Percentiles rank a stretch among this genome's conserved stretches.
These are phyloP conservation scores for Himalopsyche tibetana DNA, from an alignment of 2,888 invertebrate species.

Conservation along the genomic window DNA sequence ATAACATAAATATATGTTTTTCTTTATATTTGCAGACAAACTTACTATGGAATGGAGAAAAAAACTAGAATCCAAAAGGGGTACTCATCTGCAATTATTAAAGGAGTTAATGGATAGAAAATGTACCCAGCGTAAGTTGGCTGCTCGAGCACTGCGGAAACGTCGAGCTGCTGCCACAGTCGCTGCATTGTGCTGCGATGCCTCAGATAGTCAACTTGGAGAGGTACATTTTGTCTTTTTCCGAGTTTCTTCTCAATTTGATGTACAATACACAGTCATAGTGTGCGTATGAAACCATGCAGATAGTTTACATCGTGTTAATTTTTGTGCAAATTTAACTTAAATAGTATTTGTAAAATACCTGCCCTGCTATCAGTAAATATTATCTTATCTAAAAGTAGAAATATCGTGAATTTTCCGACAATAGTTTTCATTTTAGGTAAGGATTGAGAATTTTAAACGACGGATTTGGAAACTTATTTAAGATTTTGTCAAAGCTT, in stretches of 20 bases:
- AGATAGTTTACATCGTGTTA: neutral
- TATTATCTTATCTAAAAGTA: neutral
- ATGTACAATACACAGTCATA: neutral
- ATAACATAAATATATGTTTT: neutral
- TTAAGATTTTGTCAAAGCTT: too few species aligned
- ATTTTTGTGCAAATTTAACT: neutral
- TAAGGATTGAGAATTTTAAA: too few species aligned
- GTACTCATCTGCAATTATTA: constrained; percentile 48
- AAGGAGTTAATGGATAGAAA: constrained; percentile 49
- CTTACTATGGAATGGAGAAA: constrained; percentile 57
- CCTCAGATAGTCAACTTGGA: constrained; percentile 52
- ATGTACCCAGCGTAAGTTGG: constrained; percentile 50
- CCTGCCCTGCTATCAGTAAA: neutral
- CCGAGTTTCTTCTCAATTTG: neutral
- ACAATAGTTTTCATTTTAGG: too few species aligned
- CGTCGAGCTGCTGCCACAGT: constrained; percentile 54
- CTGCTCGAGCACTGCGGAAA: constrained; percentile 53
- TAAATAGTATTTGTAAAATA: neutral
- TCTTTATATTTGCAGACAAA: constrained; percentile 54
- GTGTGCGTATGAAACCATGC: too few species aligned
- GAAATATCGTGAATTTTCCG: too few species aligned
- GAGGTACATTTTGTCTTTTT: constrained; percentile 47
- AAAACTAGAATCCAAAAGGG: constrained; percentile 49
- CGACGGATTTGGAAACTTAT: too few species aligned
- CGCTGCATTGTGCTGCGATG: constrained; percentile 57